Evolutionary conservation across 1,140 invertebrate genomes (phyloP).

Genomic region (Drosophila tropicalis): DNA sequence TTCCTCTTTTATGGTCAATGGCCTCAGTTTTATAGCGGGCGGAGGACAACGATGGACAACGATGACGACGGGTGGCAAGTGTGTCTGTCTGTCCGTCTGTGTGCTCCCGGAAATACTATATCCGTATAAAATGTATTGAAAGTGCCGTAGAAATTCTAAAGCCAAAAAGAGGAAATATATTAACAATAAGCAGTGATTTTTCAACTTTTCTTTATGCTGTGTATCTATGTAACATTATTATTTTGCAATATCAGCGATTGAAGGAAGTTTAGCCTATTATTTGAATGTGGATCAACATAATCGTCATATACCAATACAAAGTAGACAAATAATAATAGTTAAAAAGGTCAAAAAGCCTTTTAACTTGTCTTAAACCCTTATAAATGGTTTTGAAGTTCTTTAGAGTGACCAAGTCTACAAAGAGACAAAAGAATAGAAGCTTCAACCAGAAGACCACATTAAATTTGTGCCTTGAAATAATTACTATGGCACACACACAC

Average conservation of each 20-base stretch:
- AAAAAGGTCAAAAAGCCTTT: too few species aligned
- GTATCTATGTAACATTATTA: conserved; percentile 25
- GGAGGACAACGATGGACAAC: neutral
- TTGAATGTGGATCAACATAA: conserved; percentile 36
- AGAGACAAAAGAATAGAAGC: too few species aligned
- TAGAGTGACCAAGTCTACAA: too few species aligned
- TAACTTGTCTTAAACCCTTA: too few species aligned
- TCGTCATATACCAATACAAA: neutral
- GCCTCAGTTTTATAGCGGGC: conserved; percentile 52
- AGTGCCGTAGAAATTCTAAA: conserved; percentile 61
- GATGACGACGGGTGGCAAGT: neutral
- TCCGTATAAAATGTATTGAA: conserved; percentile 59
- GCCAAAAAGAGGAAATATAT: conserved; percentile 75
- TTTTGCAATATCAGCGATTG: conserved; percentile 9
- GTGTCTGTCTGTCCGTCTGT: conserved; percentile 11
- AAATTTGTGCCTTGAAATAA: too few species aligned
- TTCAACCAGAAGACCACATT: too few species aligned
- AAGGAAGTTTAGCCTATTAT: conserved; percentile 48
- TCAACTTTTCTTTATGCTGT: conserved; percentile 52
- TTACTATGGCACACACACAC: too few species aligned
- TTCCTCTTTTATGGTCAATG: conserved; percentile 69
- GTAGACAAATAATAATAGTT: neutral
- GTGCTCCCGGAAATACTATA: conserved; percentile 71
- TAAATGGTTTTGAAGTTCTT: too few species aligned
- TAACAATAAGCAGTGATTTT: conserved; percentile 75